Conservation (phyloP, 2,797 vertebrate genomes). For the Clamator glandarius region DNA sequence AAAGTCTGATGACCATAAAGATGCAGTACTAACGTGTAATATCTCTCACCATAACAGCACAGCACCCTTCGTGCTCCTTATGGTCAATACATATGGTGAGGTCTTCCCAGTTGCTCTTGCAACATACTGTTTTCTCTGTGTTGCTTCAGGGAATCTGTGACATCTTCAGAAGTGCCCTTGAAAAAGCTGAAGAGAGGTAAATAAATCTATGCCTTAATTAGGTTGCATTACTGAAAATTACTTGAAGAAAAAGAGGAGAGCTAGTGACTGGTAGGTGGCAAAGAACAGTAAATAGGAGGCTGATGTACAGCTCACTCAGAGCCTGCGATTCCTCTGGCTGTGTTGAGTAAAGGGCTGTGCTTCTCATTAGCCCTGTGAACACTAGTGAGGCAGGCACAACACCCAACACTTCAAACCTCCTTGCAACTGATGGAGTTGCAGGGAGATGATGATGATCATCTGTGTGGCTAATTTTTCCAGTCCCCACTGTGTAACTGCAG, state of each 20-base stretch:
- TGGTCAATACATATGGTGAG: background rate
- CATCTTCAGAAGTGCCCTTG: background rate
- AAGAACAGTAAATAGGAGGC: background rate
- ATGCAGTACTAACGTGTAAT: fast-evolving
- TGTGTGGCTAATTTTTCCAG: background rate
- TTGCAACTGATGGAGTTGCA: background rate
- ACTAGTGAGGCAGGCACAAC: background rate
- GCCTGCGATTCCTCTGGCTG: background rate
- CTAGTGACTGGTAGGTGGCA: background rate
- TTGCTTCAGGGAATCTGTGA: background rate
- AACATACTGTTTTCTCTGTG: background rate
- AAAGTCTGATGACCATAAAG: background rate
- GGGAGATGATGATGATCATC: background rate
- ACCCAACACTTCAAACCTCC: background rate
- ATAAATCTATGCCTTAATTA: background rate
- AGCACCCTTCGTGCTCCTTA: background rate
- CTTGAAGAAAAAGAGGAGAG: background rate
- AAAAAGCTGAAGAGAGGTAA: background rate
- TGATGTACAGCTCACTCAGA: background rate
- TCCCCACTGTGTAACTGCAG: background rate
- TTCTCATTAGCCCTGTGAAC: background rate
- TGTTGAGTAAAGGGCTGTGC: background rate
- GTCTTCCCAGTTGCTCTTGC: background rate
- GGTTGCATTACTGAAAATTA: background rate
- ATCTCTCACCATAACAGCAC: background rate